These are phyloP conservation scores for Eupithecia subfuscata DNA, from an alignment of 2,888 invertebrate species.

Conservation along the genomic window DNA sequence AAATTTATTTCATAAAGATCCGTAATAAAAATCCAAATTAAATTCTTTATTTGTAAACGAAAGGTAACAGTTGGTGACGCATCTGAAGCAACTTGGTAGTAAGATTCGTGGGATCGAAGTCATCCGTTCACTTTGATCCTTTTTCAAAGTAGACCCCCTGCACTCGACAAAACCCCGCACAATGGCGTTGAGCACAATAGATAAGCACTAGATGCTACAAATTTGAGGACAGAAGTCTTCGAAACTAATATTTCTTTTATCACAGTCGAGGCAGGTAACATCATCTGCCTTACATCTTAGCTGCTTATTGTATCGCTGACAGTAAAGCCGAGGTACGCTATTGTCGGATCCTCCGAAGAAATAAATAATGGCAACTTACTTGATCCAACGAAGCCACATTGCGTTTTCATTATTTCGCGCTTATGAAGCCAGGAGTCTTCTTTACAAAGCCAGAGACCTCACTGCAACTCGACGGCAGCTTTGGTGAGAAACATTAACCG, in stretches of 20 bases:
- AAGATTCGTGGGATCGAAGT: too few species aligned
- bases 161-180: slow-evolving; percentile 38
- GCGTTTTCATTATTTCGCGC: slow-evolving; percentile 74
- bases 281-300: slow-evolving; percentile 70
- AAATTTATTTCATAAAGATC: too few species aligned
- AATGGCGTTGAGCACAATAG: slow-evolving; percentile 60
- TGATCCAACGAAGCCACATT: slow-evolving; percentile 74
- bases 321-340: slow-evolving; percentile 73
- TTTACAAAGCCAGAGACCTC: slow-evolving; percentile 53
- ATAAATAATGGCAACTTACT: slow-evolving; percentile 80
- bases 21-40: too few species aligned
- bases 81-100: too few species aligned
- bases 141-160: not conserved
- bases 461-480: slow-evolving; percentile 35
- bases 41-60: too few species aligned
- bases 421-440: slow-evolving; percentile 60
- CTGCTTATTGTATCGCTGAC: slow-evolving; percentile 80
- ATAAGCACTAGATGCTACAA: slow-evolving; percentile 58
- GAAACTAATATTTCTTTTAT: slow-evolving; percentile 58
- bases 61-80: too few species aligned
- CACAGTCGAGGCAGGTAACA: slow-evolving; percentile 65
- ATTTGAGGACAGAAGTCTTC: slow-evolving; percentile 53
- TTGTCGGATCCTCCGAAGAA: slow-evolving; percentile 73
- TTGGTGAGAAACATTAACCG: slow-evolving; percentile 47
- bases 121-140: too few species aligned